Percentiles rank a stretch among this genome's conserved stretches.
Conservation (phyloP, 1,140 invertebrate genomes). For the Apocrypta bakeri region DNA sequence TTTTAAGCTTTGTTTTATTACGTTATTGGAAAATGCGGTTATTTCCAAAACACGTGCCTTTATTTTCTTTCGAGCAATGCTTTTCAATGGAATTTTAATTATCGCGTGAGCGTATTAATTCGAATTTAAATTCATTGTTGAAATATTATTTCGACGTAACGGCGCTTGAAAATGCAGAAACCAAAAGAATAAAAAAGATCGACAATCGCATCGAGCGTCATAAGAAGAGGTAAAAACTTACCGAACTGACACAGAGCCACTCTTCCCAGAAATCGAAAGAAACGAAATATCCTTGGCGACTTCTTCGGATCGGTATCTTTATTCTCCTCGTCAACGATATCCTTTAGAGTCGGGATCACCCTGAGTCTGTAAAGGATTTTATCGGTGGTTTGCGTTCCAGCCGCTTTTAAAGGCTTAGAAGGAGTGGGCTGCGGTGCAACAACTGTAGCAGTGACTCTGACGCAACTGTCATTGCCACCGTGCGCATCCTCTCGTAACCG, state of each 20-base stretch:
- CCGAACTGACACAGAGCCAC: conserved; percentile 70
- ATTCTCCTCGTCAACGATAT: conserved; percentile 62
- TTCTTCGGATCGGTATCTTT: conserved; percentile 53
- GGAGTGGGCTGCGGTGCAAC: not conserved
- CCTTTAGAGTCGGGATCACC: conserved; percentile 69
- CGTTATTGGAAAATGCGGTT: no score
- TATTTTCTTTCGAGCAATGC: no score
- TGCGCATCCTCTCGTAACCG: not conserved
- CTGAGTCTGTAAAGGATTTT: conserved; percentile 72
- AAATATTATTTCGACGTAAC: no score
- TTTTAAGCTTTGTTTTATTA: no score
- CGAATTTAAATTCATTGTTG: no score
- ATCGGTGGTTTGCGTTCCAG: conserved; percentile 66
- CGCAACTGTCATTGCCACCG: no score
- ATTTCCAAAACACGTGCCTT: no score
- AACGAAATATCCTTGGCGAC: conserved; percentile 60
- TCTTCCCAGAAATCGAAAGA: conserved; percentile 67
- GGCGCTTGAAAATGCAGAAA: no score
- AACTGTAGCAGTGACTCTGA: not conserved
- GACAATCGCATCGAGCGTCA: no score
- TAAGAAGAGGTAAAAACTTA: conserved; percentile 53
- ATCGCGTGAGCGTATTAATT: no score
- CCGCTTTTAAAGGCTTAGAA: not conserved
- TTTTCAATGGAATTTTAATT: no score
- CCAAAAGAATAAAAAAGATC: no score